Percentiles rank a stretch among this genome's conserved stretches.
These are phyloP conservation scores for Sinonovacula constricta DNA, from an alignment of 1,140 invertebrate species.

Conservation along the genomic window DNA sequence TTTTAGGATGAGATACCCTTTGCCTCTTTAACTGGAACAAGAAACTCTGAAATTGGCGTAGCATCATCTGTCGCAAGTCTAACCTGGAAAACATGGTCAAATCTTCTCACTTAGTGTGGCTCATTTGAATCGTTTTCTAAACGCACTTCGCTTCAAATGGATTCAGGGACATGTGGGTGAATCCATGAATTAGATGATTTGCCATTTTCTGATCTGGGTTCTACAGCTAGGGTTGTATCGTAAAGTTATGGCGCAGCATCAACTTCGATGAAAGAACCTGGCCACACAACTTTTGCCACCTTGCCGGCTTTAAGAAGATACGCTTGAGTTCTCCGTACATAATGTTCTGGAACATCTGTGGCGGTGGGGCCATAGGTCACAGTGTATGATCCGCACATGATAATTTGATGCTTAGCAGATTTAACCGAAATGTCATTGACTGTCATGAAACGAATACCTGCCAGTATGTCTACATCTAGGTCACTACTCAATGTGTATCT, in stretches of 20 bases:
- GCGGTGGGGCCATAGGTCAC: background rate
- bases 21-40: background rate
- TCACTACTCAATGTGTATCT: too few species aligned
- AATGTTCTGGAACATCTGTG: background rate
- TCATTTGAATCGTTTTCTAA: background rate
- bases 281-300: background rate
- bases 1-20: background rate
- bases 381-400: background rate
- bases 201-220: background rate
- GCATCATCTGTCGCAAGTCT: background rate
- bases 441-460: slow-evolving; percentile 4
- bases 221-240: background rate
- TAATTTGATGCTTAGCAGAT: slow-evolving; percentile 2
- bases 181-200: background rate
- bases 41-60: background rate
- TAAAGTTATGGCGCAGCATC: background rate
- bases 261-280: background rate
- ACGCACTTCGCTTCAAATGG: background rate
- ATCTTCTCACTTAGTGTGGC: background rate
- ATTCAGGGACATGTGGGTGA: background rate
- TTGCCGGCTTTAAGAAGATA: background rate
- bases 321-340: background rate
- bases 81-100: background rate
- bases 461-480: background rate
- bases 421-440: slow-evolving; percentile 4